Conservation (phyloP, 2,113 vertebrate species). For the Tyto alba region DNA sequence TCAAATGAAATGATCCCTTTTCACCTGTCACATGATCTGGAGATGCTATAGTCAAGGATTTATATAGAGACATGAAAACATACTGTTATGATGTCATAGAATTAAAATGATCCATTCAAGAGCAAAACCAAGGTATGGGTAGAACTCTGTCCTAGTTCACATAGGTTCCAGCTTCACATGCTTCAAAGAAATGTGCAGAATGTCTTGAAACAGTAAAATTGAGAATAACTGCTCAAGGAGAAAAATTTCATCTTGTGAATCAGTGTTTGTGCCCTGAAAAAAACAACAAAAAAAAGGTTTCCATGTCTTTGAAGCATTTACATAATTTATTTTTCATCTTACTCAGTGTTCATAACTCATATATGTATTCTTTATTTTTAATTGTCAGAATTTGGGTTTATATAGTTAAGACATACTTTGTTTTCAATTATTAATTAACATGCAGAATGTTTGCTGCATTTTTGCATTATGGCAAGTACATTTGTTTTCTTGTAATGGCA, state of each 20-base stretch:
- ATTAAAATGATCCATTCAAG: background rate
- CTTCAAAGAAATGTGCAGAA: background rate
- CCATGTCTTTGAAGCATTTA: background rate
- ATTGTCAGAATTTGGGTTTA: background rate
- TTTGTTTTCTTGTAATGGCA: background rate
- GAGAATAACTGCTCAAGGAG: background rate
- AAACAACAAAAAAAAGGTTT: background rate
- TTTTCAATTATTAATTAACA: background rate
- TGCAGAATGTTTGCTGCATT: background rate
- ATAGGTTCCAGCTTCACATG: background rate
- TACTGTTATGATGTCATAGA: background rate
- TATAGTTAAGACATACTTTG: background rate
- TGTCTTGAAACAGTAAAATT: background rate
- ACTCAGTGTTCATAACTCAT: background rate
- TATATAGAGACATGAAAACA: background rate
- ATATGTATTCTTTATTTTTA: background rate
- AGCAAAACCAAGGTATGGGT: background rate
- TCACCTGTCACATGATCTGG: constrained; percentile 9
- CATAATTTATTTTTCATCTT: background rate
- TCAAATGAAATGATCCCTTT: constrained; percentile 17
- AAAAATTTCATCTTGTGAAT: background rate
- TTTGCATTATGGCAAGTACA: background rate
- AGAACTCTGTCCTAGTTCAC: background rate
- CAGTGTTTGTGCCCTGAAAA: background rate
- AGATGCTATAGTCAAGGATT: background rate